phyloP scores from a whole-genome alignment of 2,797 vertebrate genomes.

The Labeo calbasu region DNA sequence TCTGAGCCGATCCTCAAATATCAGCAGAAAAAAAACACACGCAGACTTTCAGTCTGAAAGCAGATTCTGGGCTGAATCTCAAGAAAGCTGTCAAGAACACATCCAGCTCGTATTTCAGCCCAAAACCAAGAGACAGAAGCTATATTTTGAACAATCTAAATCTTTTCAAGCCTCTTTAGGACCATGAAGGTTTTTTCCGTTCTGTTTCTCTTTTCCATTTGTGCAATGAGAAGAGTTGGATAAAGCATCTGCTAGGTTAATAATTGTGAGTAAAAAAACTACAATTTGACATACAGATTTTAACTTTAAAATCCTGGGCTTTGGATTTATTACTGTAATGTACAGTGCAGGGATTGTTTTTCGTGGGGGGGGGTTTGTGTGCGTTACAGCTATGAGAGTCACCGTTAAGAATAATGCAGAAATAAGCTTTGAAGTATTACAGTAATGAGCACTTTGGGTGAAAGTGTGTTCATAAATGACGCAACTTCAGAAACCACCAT shows the following conservation, averaged over 20 bases:
- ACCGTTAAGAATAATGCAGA: neutral
- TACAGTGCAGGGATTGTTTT: too few species aligned
- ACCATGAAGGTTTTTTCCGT: neutral
- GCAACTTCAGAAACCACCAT: neutral
- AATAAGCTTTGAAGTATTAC: neutral
- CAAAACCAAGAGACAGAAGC: neutral
- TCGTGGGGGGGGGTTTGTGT: neutral
- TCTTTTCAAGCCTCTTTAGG: neutral
- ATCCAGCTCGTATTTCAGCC: neutral
- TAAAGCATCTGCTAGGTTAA: neutral
- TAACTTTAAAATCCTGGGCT: neutral
- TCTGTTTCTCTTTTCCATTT: neutral
- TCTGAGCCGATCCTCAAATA: neutral
- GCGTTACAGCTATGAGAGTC: neutral
- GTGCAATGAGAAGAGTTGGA: neutral
- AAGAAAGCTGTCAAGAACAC: neutral
- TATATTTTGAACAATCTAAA: neutral
- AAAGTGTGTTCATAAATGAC: neutral
- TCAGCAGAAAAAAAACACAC: constrained; percentile 3
- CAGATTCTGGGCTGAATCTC: neutral
- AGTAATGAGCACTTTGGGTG: neutral
- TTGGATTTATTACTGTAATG: neutral
- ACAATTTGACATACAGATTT: neutral
- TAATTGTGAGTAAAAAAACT: too few species aligned
- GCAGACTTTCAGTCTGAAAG: neutral